Evolutionary conservation across 2,797 vertebrate genomes (phyloP).

Genomic region (Propithecus perrieri): DNA sequence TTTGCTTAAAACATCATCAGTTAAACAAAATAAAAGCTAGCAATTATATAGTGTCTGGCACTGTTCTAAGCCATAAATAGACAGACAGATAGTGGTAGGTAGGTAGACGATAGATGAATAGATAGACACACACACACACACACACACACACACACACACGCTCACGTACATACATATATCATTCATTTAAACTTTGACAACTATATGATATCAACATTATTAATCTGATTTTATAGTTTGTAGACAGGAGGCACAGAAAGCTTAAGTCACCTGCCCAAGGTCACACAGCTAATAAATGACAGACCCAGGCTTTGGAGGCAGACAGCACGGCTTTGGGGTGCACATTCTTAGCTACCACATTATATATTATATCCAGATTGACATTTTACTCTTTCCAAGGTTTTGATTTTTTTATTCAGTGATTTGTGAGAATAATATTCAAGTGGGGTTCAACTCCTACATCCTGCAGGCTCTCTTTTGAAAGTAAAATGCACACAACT

Average conservation of each 20-base stretch:
- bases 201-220: rapidly evolving
- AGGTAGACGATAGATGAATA: neutral
- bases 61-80: neutral
- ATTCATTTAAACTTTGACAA: neutral
- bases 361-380: neutral
- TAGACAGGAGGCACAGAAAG: neutral
- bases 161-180: too few species aligned
- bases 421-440: conserved; percentile 61
- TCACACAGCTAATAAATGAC: neutral
- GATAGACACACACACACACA: neutral
- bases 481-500: conserved; percentile 14
- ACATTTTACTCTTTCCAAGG: conserved; percentile 13
- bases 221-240: neutral
- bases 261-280: neutral
- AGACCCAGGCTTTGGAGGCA: neutral
- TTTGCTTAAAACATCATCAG: conserved; percentile 50
- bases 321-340: neutral
- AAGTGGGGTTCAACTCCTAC: neutral
- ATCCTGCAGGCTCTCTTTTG: neutral
- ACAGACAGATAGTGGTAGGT: neutral
- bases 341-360: neutral
- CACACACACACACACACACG: too few species aligned
- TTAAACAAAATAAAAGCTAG: neutral
- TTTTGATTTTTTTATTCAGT: conserved; percentile 64
- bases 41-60: rapidly evolving